Evolutionary conservation across 2,888 invertebrate species (phyloP), one percentile per base, ranked within the genome.

Genomic region (Acrocyrtus sp.): DNA sequence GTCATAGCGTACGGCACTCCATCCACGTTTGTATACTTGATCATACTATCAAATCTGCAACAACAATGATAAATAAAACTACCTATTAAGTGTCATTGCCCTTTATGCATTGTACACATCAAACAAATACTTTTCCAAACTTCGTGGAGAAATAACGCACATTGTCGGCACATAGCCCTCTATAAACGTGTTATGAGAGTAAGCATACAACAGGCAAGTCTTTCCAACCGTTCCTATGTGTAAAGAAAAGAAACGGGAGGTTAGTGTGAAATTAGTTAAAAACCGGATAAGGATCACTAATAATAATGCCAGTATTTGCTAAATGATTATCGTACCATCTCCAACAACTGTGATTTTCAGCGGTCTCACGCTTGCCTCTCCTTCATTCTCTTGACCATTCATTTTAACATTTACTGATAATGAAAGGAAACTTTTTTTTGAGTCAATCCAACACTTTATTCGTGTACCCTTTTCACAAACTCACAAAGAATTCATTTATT

Each of bases 1-100:
- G 92, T 92, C 86, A 94, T 89, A 83, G 91, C 90, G 82, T 92
- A 92, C 81, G 90, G 89, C 78, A 90, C 88, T n/a, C 89, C 92
- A 82, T 94, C 94, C n/a, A 94, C 90, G 5, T 85, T 88, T 80
- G 93, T 89, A 81, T 88, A 90, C 79, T 92, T 92, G 22, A 92
- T 90, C 85, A 92, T 93, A 85, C 95, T 95, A 85, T 96, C 95
- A 83, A 95, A 96, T 80, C 93, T 93, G n/a, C n/a, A n/a, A n/a
- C n/a, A n/a, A n/a, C n/a, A n/a, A n/a, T n/a, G n/a, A n/a, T n/a
- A n/a, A n/a, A n/a, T n/a, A n/a, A n/a, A n/a, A n/a, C n/a, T n/a
- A n/a, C n/a, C n/a, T n/a, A n/a, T n/a, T n/a, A n/a, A n/a, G n/a
- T n/a, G n/a, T n/a, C n/a, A n/a, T n/a, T n/a, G n/a, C n/a, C n/a